These are phyloP conservation scores for Prietella phreatophila DNA, from an alignment of 2,113 vertebrate genomes.

Conservation along the genomic window DNA sequence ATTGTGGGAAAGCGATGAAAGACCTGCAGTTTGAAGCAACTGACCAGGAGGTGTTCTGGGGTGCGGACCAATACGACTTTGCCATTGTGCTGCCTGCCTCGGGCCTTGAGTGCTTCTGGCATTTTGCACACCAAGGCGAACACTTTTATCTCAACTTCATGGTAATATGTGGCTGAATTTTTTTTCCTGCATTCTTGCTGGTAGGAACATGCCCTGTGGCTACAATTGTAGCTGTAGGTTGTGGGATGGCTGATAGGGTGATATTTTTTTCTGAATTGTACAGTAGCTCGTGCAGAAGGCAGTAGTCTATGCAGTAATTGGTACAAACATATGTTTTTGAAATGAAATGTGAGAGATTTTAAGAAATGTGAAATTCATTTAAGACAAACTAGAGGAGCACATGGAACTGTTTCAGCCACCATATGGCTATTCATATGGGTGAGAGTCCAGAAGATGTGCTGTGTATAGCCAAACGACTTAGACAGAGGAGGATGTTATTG, in stretches of 20 bases:
- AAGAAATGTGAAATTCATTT: background rate
- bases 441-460: background rate
- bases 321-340: background rate
- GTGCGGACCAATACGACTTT: slow-evolving; percentile 83
- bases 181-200: background rate
- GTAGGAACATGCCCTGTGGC: background rate
- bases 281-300: background rate
- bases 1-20: slow-evolving; percentile 56
- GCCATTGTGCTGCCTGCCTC: slow-evolving; percentile 74
- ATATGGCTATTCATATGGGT: slow-evolving; percentile 5
- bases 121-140: slow-evolving; percentile 81
- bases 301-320: background rate
- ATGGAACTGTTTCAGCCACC: background rate
- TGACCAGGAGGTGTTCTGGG: slow-evolving; percentile 75
- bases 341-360: background rate
- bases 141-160: slow-evolving; percentile 88
- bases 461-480: background rate
- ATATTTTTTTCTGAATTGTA: background rate
- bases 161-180: slow-evolving; percentile 66
- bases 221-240: background rate
- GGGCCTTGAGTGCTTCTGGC: slow-evolving; percentile 85
- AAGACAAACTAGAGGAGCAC: background rate
- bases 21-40: slow-evolving; percentile 55
- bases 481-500: background rate
- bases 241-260: background rate